Percentiles rank a stretch among this genome's conserved stretches.
phyloP scores from a whole-genome alignment of 1,140 invertebrate genomes.

The Anthonomus grandis region DNA sequence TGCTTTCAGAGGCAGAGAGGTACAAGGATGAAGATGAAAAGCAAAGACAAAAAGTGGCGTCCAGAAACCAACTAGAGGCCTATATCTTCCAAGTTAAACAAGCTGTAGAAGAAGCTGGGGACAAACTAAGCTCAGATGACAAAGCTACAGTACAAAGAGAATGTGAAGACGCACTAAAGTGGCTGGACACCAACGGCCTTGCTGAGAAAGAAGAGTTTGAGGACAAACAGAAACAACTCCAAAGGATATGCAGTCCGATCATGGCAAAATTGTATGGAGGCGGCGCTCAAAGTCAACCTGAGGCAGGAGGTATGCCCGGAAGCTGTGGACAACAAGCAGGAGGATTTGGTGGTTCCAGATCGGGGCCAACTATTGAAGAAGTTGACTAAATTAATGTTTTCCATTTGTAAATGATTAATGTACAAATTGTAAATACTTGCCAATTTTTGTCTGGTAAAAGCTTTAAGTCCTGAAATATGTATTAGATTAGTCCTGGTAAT shows the following conservation, averaged over 20 bases:
- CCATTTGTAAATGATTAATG: neutral
- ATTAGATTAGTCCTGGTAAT: too few relatives aligned
- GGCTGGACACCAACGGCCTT: conserved; percentile 56
- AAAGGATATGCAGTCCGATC: conserved; percentile 53
- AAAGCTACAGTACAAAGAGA: conserved; percentile 48
- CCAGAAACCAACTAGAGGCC: conserved; percentile 61
- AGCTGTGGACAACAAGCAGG: conserved; percentile 47
- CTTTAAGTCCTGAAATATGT: too few relatives aligned
- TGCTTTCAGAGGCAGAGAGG: conserved; percentile 65
- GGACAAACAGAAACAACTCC: conserved; percentile 56
- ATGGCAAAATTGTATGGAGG: conserved; percentile 54
- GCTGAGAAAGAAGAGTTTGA: conserved; percentile 63
- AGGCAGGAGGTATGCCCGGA: conserved; percentile 25
- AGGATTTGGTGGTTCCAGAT: conserved; percentile 31
- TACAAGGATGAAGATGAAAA: conserved; percentile 69
- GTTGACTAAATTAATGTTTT: conserved; percentile 60
- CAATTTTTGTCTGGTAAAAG: too few relatives aligned
- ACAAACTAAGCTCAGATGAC: conserved; percentile 48
- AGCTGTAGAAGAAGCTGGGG: conserved; percentile 51
- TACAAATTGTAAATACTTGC: neutral
- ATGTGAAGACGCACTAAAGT: conserved; percentile 50
- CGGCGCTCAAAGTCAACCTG: conserved; percentile 13
- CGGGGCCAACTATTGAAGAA: conserved; percentile 65
- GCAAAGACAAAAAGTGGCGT: conserved; percentile 61
- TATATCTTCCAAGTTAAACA: conserved; percentile 71